phyloP scores from a whole-genome alignment of 2,888 invertebrate species.

The Noctuana brunneofusca region DNA sequence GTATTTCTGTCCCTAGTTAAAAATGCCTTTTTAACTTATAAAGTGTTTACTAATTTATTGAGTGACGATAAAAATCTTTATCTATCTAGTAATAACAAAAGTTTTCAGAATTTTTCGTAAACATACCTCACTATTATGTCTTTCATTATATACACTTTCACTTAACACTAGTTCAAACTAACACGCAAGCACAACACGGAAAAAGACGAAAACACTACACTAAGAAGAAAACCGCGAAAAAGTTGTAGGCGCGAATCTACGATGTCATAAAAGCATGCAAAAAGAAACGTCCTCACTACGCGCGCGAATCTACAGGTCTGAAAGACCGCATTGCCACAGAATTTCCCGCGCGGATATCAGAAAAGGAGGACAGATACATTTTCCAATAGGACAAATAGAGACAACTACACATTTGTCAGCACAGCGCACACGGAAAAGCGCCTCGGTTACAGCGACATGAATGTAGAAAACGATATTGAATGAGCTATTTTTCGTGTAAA shows the following conservation, averaged over 20 bases:
- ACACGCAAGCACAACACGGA: slow-evolving; percentile 43
- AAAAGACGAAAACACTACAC: slow-evolving; percentile 44
- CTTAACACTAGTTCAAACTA: slow-evolving; percentile 45
- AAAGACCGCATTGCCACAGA: slow-evolving; percentile 56
- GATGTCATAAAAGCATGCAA: slow-evolving; percentile 44
- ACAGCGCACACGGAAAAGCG: slow-evolving; percentile 30
- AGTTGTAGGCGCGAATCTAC: slow-evolving; percentile 41
- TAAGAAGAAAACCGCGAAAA: slow-evolving; percentile 37
- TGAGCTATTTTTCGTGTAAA: slow-evolving; percentile 30
- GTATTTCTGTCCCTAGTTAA: too few species aligned
- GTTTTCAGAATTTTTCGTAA: background rate
- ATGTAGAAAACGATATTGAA: slow-evolving; percentile 32
- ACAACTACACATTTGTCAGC: slow-evolving; percentile 33
- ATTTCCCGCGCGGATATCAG: slow-evolving; percentile 62
- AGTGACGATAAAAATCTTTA: too few species aligned
- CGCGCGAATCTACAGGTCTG: slow-evolving; percentile 77
- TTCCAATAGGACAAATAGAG: slow-evolving; percentile 46
- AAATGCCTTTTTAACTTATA: too few species aligned
- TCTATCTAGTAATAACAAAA: background rate
- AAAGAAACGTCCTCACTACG: slow-evolving; percentile 57
- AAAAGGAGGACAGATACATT: slow-evolving; percentile 46
- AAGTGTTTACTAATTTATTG: too few species aligned
- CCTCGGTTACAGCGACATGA: slow-evolving; percentile 24
- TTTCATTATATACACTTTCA: slow-evolving; percentile 56
- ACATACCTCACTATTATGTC: slow-evolving; percentile 73